Evolutionary conservation across 2,113 vertebrate genomes (phyloP).

Genomic region (Mustelus asterias): DNA sequence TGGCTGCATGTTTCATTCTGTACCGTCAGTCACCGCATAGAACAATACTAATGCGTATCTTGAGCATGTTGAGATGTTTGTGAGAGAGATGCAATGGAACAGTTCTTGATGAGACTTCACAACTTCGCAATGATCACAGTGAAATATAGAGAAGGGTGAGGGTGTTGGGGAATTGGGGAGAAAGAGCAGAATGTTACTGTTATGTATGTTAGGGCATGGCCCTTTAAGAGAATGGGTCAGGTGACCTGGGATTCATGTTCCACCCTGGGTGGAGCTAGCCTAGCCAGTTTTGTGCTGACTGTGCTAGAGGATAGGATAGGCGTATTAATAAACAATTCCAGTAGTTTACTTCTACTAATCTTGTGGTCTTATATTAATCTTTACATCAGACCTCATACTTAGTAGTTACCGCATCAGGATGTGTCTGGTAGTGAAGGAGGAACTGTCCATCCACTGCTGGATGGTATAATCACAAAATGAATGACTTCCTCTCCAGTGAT

Average conservation of each 20-base stretch:
- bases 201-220: no score
- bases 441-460: neutral
- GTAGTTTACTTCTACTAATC: no score
- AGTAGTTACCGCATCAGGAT: no score
- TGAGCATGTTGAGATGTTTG: neutral
- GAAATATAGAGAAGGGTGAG: neutral
- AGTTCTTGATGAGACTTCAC: neutral
- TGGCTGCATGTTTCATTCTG: neutral
- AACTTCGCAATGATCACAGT: neutral
- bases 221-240: no score
- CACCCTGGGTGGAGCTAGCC: no score
- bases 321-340: no score
- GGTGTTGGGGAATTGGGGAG: neutral
- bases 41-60: neutral
- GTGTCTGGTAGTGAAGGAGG: no score
- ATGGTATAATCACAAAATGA: neutral
- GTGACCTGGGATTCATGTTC: no score
- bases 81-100: neutral
- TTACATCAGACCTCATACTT: no score
- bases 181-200: neutral
- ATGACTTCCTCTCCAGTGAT: neutral
- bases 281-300: no score
- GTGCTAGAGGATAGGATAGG: no score
- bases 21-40: neutral
- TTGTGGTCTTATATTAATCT: no score